Conservation (phyloP, 2,797 vertebrate genomes). For the Selene dorsalis region DNA sequence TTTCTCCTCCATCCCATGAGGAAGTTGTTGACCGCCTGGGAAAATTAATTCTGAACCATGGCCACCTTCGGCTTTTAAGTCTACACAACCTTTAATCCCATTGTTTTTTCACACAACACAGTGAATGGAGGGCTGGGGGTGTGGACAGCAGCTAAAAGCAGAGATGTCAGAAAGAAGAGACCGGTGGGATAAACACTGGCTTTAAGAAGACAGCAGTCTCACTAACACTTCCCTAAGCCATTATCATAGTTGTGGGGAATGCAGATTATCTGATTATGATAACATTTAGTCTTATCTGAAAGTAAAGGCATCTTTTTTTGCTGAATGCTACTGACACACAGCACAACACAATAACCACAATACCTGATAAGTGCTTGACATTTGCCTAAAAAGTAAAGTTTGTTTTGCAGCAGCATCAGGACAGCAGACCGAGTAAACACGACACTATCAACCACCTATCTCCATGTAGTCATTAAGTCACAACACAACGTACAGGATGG, state of each 20-base stretch:
- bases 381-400: constrained; percentile 9
- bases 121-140: constrained; percentile 41
- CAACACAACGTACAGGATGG: background rate
- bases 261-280: constrained; percentile 52
- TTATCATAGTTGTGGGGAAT: constrained; percentile 19
- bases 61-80: constrained; percentile 67
- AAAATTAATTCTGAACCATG: constrained; percentile 80
- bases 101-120: constrained; percentile 69
- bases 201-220: constrained; percentile 30
- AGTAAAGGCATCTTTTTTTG: constrained; percentile 40
- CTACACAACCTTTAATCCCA: constrained; percentile 65
- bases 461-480: background rate
- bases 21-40: constrained; percentile 92
- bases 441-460: background rate
- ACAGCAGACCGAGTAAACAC: constrained; percentile 3
- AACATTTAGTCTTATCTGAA: constrained; percentile 47
- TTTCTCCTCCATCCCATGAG: constrained; percentile 85
- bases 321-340: constrained; percentile 16
- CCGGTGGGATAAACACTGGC: constrained; percentile 42
- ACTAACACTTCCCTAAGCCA: constrained; percentile 36
- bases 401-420: constrained; percentile 1
- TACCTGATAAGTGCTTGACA: constrained; percentile 33
- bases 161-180: constrained; percentile 52
- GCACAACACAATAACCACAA: constrained; percentile 10
- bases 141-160: constrained; percentile 41